Base-by-base conservation (phyloP, 2,113 vertebrate genomes). In the Boleophthalmus pectinirostris region DNA sequence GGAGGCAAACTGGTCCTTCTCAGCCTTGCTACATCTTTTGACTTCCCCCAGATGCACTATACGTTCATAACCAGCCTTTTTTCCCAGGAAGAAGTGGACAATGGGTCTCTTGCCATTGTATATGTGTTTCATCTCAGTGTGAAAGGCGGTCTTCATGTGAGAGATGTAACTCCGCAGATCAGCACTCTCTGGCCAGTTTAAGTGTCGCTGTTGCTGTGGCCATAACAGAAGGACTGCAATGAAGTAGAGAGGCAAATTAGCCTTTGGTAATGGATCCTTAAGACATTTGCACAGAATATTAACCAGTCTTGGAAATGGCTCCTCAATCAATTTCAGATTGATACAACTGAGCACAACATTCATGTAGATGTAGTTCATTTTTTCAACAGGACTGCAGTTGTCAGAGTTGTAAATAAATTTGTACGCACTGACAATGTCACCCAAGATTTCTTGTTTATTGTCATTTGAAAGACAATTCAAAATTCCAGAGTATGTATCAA, bases 41-140 rank as follows among this genome's bases (percentile, higher is more conserved):
- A 92, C 72, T 0, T 79, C 58, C 4, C 35, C 67, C 4, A 81
- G n/a, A 33, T 43, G 75, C n/a, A 92, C 74, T 14, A 92, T 71
- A 18, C 74, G 68, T 3, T 51, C 29, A 45, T 91, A 93, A 0
- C 86, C 88, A 12, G 0, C 43, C 25, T 82, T 88, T 45, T 74
- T 83, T 6, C 92, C 92, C 66, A 92, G 45, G 45, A 90, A 75
- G 81, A 93, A 93, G 82, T 93, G 90, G 0, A 90, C 21, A 10
- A 74, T 45, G 0, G 91, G 85, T 5, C 68, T 60, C 1, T 87
- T 92, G 1, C 85, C 86, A 68, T 87, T 86, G 66, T 47, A 83
- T 24, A 88, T 54, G 24, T 84, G 74, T 20, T 74, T 86, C 89
- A 92, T 82, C 20, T 33, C 23, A 3, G 15, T 49, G 54, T 8